Percentiles rank a stretch among this genome's conserved stretches.
Evolutionary conservation across 2,797 vertebrate genomes (phyloP).

Genomic region (Sphenopsis melanotis): DNA sequence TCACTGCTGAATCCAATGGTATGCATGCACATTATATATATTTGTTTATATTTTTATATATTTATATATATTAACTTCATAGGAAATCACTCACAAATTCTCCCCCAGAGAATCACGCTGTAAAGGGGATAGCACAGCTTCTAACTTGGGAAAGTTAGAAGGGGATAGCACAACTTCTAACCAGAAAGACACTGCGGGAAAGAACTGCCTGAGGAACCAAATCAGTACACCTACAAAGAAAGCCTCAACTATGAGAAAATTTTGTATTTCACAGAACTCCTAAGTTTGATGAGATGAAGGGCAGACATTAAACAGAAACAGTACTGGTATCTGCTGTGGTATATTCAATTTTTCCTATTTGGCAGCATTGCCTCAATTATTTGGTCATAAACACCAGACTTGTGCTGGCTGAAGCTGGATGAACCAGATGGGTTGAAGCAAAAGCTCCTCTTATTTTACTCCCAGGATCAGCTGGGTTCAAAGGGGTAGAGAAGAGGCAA

Average conservation of each 20-base stretch:
- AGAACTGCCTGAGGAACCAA: not conserved
- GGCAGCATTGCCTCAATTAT: not conserved
- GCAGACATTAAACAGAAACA: not conserved
- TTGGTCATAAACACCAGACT: not conserved
- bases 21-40: not conserved
- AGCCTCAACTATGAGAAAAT: not conserved
- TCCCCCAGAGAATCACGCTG: not conserved
- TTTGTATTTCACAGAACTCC: not conserved
- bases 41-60: not conserved
- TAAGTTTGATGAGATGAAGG: not conserved
- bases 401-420: not conserved
- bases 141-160: not conserved
- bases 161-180: accelerated
- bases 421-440: not conserved
- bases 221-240: not conserved
- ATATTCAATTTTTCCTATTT: not conserved
- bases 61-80: not conserved
- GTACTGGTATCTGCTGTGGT: not conserved
- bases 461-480: not conserved
- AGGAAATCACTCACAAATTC: not conserved
- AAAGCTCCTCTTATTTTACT: not conserved
- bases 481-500: not conserved
- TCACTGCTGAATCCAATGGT: not conserved
- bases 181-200: not conserved
- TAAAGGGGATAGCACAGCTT: accelerated